Evolutionary conservation across 2,113 vertebrate species (phyloP).

Genomic region (Odocoileus virginianus): DNA sequence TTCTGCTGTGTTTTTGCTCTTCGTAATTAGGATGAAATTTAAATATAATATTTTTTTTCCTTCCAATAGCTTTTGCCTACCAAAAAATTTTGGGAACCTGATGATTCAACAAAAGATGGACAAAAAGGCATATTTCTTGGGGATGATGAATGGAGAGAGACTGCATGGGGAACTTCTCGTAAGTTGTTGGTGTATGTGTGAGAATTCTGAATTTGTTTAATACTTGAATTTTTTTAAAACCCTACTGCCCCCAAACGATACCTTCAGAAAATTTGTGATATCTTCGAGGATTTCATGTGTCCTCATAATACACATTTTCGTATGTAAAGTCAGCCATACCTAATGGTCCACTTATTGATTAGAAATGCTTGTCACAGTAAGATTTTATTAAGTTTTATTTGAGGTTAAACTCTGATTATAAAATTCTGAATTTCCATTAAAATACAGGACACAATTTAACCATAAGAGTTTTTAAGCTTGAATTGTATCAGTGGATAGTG

Average conservation of each 20-base stretch:
- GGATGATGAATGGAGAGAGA: conserved; percentile 96
- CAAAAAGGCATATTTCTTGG: conserved; percentile 98
- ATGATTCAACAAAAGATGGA: conserved; percentile 97
- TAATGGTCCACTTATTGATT: neutral
- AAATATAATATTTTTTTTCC: conserved; percentile 32
- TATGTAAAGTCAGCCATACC: neutral
- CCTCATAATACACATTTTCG: neutral
- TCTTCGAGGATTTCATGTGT: conserved; percentile 8
- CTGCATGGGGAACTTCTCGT: conserved; percentile 97
- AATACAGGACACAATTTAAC: neutral
- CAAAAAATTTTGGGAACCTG: conserved; percentile 99
- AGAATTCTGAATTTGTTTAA: neutral
- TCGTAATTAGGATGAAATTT: conserved; percentile 28
- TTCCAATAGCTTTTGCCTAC: conserved; percentile 91
- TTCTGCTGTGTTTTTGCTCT: neutral
- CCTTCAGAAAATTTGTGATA: neutral
- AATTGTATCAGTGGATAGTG: neutral
- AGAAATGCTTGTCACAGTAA: neutral
- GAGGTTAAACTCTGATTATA: neutral
- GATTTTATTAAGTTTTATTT: neutral
- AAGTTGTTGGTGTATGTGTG: conserved; percentile 76
- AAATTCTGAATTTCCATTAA: conserved; percentile 25
- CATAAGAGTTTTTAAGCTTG: neutral
- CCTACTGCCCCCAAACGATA: neutral
- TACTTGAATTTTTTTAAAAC: neutral